These are phyloP conservation scores for Nomada ruficornis DNA, from an alignment of 2,888 invertebrate genomes.

Conservation along the genomic window DNA sequence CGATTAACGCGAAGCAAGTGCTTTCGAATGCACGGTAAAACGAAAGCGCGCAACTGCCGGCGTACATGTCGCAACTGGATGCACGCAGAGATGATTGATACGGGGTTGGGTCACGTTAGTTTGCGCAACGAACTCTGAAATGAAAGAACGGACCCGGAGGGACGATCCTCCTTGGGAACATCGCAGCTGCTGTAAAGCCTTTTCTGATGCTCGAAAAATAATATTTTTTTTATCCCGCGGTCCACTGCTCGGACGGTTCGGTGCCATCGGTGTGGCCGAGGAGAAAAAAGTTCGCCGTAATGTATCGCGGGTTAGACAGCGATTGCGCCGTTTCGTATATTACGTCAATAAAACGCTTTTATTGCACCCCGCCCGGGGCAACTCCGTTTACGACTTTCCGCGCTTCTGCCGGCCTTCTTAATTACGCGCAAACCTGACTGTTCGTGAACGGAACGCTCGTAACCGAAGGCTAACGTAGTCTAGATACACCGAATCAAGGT, in stretches of 20 bases:
- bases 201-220: neutral
- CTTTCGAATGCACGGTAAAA: no score
- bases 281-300: neutral
- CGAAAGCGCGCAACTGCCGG: neutral
- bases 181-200: neutral
- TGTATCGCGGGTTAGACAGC: neutral
- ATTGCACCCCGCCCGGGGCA: neutral
- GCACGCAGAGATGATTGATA: constrained; percentile 26
- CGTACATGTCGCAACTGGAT: neutral
- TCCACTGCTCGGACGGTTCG: neutral
- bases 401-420: constrained; percentile 25
- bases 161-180: neutral
- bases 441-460: constrained; percentile 14
- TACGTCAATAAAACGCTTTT: constrained; percentile 39
- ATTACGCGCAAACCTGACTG: constrained; percentile 31
- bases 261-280: neutral
- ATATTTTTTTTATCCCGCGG: neutral
- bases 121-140: constrained; percentile 20
- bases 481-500: constrained; percentile 28
- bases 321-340: constrained; percentile 2
- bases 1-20: neutral
- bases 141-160: constrained; percentile 1
- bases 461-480: constrained; percentile 15
- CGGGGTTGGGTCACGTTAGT: constrained; percentile 17
- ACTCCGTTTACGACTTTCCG: constrained; percentile 25